A percentile compares a stretch with the other conserved stretches of the same genome.
phyloP scores from a whole-genome alignment of 2,888 invertebrate species.

The Ophioninae sp. region DNA sequence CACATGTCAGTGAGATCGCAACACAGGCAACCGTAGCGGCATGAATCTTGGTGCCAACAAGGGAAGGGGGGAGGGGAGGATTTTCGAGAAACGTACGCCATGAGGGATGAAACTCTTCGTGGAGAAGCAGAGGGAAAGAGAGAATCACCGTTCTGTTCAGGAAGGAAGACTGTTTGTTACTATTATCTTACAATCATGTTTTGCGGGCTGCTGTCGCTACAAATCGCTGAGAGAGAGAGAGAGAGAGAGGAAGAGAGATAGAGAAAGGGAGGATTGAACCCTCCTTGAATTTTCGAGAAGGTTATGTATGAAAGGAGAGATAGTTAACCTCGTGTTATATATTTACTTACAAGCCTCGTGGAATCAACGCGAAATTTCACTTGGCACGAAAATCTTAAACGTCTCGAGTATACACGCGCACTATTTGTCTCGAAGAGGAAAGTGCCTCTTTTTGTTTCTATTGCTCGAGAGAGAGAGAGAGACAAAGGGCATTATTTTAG shows the following conservation, averaged over 20 bases:
- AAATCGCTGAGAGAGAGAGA: slow-evolving; percentile 37
- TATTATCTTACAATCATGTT: slow-evolving; percentile 78
- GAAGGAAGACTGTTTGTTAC: slow-evolving; percentile 81
- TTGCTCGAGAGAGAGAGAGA: too few species aligned
- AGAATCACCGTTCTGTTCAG: slow-evolving; percentile 78
- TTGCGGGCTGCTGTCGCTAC: slow-evolving; percentile 57
- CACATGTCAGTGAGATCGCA: slow-evolving; percentile 23
- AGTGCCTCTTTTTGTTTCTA: too few species aligned
- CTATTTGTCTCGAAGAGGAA: too few species aligned
- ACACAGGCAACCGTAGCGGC: slow-evolving; percentile 16
- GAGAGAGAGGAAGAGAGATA: slow-evolving; percentile 18
- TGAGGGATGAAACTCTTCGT: slow-evolving; percentile 31
- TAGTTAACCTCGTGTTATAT: slow-evolving; percentile 19
- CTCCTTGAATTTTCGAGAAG: slow-evolving; percentile 33
- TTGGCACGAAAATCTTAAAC: slow-evolving; percentile 40
- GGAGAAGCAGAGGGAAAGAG: slow-evolving; percentile 28
- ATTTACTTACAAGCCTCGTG: slow-evolving; percentile 27
- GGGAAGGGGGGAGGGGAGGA: not conserved
- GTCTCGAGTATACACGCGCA: too few species aligned
- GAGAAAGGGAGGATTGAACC: slow-evolving; percentile 18
- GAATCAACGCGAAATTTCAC: slow-evolving; percentile 43
- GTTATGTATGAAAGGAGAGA: slow-evolving; percentile 29
- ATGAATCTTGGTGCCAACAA: slow-evolving; percentile 30
- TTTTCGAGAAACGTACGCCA: slow-evolving; percentile 35
- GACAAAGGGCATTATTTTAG: too few species aligned